Conservation (phyloP, 2,113 vertebrate species). For the Neolamprologus longior region DNA sequence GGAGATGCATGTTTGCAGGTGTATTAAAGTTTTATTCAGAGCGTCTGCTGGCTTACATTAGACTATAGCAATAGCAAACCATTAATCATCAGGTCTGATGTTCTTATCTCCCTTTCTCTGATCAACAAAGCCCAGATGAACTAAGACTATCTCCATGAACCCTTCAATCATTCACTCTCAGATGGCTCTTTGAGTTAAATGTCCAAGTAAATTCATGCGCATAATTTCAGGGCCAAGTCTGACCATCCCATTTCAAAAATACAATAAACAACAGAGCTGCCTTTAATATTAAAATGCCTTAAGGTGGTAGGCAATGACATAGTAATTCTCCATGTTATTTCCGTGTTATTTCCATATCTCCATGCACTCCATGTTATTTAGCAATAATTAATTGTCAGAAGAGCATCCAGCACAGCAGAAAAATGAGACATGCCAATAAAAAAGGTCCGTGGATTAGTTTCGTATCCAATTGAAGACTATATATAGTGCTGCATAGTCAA, state of each 20-base stretch:
- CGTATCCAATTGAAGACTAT: not conserved
- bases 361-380: conserved; percentile 8
- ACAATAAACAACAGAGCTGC: not conserved
- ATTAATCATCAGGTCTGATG: conserved; percentile 51
- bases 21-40: conserved; percentile 14
- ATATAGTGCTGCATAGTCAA: not conserved
- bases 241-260: not conserved
- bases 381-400: conserved; percentile 13
- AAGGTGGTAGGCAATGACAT: not conserved
- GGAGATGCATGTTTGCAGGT: conserved; percentile 2
- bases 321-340: not conserved
- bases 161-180: conserved; percentile 43
- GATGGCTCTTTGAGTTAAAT: conserved; percentile 12
- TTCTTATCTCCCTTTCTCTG: conserved; percentile 35
- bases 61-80: not conserved
- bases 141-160: conserved; percentile 28
- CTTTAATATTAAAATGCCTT: not conserved
- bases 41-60: not conserved
- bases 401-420: not conserved
- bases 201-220: not conserved
- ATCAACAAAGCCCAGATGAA: conserved; percentile 46
- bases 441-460: not conserved
- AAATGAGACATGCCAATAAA: not conserved
- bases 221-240: not conserved
- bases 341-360: not conserved